A percentile compares a stretch with the other conserved stretches of the same genome.
phyloP scores from a whole-genome alignment of 2,113 vertebrate genomes.

The Crotalus horridus region DNA sequence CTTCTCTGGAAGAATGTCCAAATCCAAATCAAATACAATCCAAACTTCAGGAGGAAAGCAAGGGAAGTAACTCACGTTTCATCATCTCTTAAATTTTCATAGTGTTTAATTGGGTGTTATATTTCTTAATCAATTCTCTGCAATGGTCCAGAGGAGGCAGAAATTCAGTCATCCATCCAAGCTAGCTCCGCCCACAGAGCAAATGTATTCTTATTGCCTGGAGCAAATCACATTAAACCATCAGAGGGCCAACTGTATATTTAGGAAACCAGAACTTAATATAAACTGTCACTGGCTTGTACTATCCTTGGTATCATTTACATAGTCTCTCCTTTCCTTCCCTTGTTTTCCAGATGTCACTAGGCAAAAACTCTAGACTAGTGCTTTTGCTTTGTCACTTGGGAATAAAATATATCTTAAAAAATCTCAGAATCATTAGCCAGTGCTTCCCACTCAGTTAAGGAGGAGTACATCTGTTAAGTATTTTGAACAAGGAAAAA shows the following conservation, averaged over 20 bases:
- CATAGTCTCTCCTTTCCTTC: not conserved
- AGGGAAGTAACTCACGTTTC: too few species aligned
- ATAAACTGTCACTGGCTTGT: not conserved
- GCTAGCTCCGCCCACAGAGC: not conserved
- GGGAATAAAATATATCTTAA: not conserved
- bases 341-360: not conserved
- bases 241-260: not conserved
- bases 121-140: too few species aligned
- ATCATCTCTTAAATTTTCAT: too few species aligned
- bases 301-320: not conserved
- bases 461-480: not conserved
- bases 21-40: too few species aligned
- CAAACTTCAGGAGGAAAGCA: too few species aligned
- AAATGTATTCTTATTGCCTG: not conserved
- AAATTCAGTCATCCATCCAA: too few species aligned
- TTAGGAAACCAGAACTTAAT: not conserved
- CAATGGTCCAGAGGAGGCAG: too few species aligned
- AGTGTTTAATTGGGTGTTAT: too few species aligned
- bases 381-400: not conserved
- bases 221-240: not conserved
- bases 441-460: not conserved
- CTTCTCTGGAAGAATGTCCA: too few species aligned
- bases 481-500: not conserved
- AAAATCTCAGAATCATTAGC: conserved; percentile 3
- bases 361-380: not conserved